A percentile compares a stretch with the other conserved stretches of the same genome.
Conservation (phyloP, 2,888 invertebrate genomes). For the Microctonus hyperodae region DNA sequence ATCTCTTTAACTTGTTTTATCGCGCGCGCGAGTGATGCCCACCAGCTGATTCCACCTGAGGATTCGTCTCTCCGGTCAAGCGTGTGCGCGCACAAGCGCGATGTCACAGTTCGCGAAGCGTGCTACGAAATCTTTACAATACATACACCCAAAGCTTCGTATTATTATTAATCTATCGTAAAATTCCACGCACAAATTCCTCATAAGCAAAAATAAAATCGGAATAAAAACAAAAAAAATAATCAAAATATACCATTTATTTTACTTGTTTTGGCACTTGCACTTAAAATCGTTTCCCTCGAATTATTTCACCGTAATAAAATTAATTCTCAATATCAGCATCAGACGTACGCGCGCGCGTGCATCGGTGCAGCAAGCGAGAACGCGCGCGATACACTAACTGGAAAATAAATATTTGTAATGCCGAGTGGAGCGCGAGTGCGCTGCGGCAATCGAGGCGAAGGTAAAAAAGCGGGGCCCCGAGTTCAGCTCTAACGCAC, state of each 20-base stretch:
- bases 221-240: too few relatives aligned
- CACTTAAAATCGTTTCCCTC: background rate
- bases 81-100: conserved; percentile 21
- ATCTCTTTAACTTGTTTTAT: conserved; percentile 26
- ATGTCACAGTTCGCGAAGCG: conserved; percentile 45
- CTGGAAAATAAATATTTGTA: background rate
- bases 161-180: background rate
- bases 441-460: conserved; percentile 19
- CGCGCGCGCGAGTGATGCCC: conserved; percentile 29
- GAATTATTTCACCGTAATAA: background rate
- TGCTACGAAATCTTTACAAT: conserved; percentile 32
- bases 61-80: conserved; percentile 35
- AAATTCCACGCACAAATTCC: too few relatives aligned
- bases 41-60: conserved; percentile 42
- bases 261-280: too few relatives aligned
- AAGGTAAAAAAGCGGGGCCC: conserved; percentile 13
- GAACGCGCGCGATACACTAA: conserved; percentile 13
- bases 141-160: too few relatives aligned
- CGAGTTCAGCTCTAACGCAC: conserved; percentile 8
- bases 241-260: too few relatives aligned
- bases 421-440: conserved; percentile 7
- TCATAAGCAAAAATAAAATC: too few relatives aligned
- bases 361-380: conserved; percentile 1
- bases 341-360: background rate
- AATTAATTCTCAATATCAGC: background rate